These are phyloP conservation scores for Polymixis flavicincta DNA, from an alignment of 2,888 invertebrate species.

Conservation along the genomic window DNA sequence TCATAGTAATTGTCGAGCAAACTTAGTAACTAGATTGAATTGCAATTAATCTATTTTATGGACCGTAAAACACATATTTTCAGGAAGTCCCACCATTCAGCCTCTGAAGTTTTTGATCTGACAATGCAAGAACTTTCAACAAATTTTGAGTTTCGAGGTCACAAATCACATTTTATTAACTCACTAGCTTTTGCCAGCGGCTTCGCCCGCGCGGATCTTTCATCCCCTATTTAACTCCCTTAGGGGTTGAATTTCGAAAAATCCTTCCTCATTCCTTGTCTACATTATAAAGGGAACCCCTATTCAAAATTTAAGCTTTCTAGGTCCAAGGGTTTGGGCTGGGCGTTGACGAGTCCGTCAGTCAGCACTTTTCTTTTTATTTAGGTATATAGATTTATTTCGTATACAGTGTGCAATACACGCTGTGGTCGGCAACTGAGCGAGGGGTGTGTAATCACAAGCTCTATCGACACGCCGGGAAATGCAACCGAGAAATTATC, in stretches of 20 bases:
- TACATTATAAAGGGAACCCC: too few relatives aligned
- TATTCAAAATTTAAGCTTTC: too few relatives aligned
- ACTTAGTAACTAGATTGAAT: not conserved
- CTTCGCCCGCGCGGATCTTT: too few relatives aligned
- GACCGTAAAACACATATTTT: not conserved
- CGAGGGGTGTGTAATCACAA: slow-evolving; percentile 78
- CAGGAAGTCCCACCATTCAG: not conserved
- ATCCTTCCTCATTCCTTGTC: too few relatives aligned
- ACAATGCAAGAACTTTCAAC: not conserved
- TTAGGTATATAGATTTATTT: too few relatives aligned
- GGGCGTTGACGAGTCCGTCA: too few relatives aligned
- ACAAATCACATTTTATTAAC: slow-evolving; percentile 51
- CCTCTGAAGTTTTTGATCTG: not conserved
- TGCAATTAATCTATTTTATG: not conserved
- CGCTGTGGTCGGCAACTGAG: slow-evolving; percentile 59
- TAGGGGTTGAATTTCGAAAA: too few relatives aligned
- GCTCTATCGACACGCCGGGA: slow-evolving; percentile 83
- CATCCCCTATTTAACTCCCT: too few relatives aligned
- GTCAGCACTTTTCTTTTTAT: too few relatives aligned
- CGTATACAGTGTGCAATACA: slow-evolving; percentile 63
- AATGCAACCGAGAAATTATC: slow-evolving; percentile 86
- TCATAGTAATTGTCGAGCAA: not conserved
- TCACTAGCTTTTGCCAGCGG: too few relatives aligned
- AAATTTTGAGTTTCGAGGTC: slow-evolving; percentile 9
- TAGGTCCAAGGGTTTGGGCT: too few relatives aligned